A percentile compares a stretch with the other conserved stretches of the same genome.
These are phyloP conservation scores for Ctenopoma multispine DNA, from an alignment of 2,797 vertebrate genomes.

Conservation along the genomic window DNA sequence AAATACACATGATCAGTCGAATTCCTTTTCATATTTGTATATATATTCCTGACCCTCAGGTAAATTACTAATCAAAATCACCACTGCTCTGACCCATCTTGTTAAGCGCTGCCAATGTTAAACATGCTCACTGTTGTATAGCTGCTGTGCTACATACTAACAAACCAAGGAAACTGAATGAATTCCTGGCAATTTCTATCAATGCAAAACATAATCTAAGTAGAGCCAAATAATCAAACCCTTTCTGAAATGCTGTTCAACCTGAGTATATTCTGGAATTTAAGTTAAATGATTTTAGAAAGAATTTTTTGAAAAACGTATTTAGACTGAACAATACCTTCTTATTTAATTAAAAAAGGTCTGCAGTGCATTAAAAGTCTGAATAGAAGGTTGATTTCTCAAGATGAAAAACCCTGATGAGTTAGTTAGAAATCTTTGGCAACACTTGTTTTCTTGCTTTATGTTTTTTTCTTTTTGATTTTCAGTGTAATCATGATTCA, in stretches of 20 bases:
- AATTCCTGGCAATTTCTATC: constrained; percentile 40
- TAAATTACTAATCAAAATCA: constrained; percentile 35
- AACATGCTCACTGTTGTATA: constrained; percentile 11
- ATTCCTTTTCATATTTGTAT: constrained; percentile 24
- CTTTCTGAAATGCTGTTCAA: constrained; percentile 21
- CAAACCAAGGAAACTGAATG: constrained; percentile 17
- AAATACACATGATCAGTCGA: neutral
- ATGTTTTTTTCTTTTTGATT: constrained; percentile 17
- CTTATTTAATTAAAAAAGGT: neutral
- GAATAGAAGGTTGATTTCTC: neutral
- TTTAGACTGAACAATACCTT: neutral
- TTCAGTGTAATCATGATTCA: neutral
- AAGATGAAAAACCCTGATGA: neutral
- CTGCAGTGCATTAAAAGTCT: neutral
- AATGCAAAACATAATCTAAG: neutral
- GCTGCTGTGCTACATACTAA: constrained; percentile 24
- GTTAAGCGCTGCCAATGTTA: constrained; percentile 22
- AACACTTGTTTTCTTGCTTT: constrained; percentile 2
- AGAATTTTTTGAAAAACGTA: neutral
- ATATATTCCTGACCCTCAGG: constrained; percentile 28
- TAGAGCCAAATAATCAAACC: constrained; percentile 15
- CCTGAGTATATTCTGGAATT: constrained; percentile 15
- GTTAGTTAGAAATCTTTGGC: neutral
- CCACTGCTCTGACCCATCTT: constrained; percentile 29
- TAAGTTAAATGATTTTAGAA: constrained; percentile 7